A percentile compares a stretch with the other conserved stretches of the same genome.
phyloP scores from a whole-genome alignment of 2,797 vertebrate genomes.

The Pygocentrus nattereri region DNA sequence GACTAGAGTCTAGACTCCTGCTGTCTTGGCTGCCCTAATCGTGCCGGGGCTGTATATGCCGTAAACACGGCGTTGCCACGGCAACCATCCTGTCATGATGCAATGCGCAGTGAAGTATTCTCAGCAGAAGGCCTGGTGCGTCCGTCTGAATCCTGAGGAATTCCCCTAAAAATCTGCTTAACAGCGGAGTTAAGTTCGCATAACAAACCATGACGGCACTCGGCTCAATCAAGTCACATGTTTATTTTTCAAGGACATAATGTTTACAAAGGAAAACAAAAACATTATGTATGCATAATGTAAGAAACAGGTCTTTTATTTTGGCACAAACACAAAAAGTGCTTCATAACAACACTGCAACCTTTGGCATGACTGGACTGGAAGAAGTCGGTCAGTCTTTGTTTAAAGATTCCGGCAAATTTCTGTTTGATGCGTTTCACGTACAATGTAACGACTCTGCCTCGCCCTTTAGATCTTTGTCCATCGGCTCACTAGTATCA shows the following conservation, averaged over 20 bases:
- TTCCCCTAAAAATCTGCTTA: conserved; percentile 21
- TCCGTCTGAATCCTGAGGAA: conserved; percentile 27
- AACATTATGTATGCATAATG: conserved; percentile 53
- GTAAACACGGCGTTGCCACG: conserved; percentile 62
- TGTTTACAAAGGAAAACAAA: conserved; percentile 48
- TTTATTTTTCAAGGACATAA: conserved; percentile 51
- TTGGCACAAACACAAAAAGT: conserved; percentile 82
- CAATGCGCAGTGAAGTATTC: conserved; percentile 53
- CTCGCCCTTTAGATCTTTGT: conserved; percentile 5
- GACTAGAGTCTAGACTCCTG: conserved; percentile 44
- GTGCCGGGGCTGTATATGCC: conserved; percentile 42
- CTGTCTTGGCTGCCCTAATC: conserved; percentile 10
- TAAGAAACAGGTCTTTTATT: conserved; percentile 71
- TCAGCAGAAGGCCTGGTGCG: conserved; percentile 42
- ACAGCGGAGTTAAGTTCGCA: too few species aligned
- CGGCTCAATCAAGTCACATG: conserved; percentile 27
- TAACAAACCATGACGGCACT: background rate
- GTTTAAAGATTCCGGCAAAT: too few species aligned
- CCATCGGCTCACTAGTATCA: conserved; percentile 41
- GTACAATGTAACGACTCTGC: background rate
- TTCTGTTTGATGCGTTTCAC: too few species aligned
- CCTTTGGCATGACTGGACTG: conserved; percentile 68
- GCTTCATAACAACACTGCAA: conserved; percentile 76
- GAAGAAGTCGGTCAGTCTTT: background rate
- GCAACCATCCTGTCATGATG: conserved; percentile 58